These are phyloP conservation scores for Drosophila melanocephala DNA, from an alignment of 2,888 invertebrate species.

Conservation along the genomic window DNA sequence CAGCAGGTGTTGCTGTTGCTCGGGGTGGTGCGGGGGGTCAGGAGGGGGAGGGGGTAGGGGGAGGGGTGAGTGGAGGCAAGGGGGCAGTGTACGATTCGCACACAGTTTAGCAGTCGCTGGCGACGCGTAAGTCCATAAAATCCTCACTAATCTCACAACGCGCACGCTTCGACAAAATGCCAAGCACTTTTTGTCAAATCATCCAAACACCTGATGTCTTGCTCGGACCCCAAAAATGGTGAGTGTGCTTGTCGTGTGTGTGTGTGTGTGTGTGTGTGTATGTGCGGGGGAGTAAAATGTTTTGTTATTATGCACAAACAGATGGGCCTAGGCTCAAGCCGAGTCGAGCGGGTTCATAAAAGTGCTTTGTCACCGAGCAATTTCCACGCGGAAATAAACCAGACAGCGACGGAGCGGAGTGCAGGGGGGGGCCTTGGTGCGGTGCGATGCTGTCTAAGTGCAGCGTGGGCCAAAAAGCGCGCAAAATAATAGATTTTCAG, in stretches of 20 bases:
- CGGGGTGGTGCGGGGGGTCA: not conserved
- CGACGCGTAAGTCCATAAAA: conserved; percentile 77
- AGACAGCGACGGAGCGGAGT: conserved; percentile 9
- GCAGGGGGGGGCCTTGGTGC: not conserved
- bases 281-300: conserved; percentile 38
- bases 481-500: conserved; percentile 72
- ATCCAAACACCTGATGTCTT: conserved; percentile 83
- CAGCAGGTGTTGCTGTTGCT: conserved; percentile 59
- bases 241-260: conserved; percentile 12
- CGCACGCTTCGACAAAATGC: conserved; percentile 71
- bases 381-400: conserved; percentile 73
- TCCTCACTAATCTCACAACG: conserved; percentile 76
- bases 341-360: conserved; percentile 69
- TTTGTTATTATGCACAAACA: conserved; percentile 60
- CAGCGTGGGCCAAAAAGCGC: conserved; percentile 20
- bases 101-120: conserved; percentile 64
- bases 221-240: conserved; percentile 43
- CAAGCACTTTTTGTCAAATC: conserved; percentile 82
- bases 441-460: conserved; percentile 13
- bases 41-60: too few relatives aligned
- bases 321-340: conserved; percentile 48
- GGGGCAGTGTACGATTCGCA: conserved; percentile 52
- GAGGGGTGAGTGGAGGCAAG: not conserved
- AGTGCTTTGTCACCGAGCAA: conserved; percentile 74
- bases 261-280: conserved; percentile 10